phyloP scores from a whole-genome alignment of 2,113 vertebrate species.

The Saguinus imperator region DNA sequence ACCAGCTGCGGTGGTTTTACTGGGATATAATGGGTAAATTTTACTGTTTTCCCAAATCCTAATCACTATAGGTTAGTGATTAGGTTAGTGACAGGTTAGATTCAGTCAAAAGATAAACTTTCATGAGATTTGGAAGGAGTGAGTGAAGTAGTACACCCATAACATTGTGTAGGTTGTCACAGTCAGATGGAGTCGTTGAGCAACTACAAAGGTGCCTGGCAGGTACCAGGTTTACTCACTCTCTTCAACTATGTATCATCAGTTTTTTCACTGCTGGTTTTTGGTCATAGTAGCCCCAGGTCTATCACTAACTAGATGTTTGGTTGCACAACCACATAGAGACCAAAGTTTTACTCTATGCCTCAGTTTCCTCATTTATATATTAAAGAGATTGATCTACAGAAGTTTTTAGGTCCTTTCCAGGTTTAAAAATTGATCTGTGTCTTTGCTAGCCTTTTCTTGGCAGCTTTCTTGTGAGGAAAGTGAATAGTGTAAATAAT shows the following conservation, averaged over 20 bases:
- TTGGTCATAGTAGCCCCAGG: not conserved
- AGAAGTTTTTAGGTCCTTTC: not conserved
- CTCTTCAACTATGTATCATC: not conserved
- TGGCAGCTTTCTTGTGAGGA: not conserved
- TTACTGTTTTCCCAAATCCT: not conserved
- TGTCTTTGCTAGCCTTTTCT: not conserved
- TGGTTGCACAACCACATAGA: not conserved
- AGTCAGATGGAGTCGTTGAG: not conserved
- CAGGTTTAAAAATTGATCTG: not conserved
- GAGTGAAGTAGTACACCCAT: not conserved
- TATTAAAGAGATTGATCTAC: not conserved
- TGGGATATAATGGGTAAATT: not conserved
- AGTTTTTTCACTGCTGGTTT: not conserved
- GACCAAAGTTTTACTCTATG: not conserved
- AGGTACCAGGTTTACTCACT: not conserved
- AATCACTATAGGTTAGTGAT: not conserved
- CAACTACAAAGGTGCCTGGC: not conserved
- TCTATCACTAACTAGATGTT: not conserved
- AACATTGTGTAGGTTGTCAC: not conserved
- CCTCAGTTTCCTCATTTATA: not conserved
- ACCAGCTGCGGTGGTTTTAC: not conserved
- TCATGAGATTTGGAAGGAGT: not conserved
- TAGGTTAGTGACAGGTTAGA: not conserved
- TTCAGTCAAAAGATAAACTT: not conserved
- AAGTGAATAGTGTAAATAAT: not conserved